Conservation (phyloP, 2,113 vertebrate species). For the Pseudorectes ferrugineus region DNA sequence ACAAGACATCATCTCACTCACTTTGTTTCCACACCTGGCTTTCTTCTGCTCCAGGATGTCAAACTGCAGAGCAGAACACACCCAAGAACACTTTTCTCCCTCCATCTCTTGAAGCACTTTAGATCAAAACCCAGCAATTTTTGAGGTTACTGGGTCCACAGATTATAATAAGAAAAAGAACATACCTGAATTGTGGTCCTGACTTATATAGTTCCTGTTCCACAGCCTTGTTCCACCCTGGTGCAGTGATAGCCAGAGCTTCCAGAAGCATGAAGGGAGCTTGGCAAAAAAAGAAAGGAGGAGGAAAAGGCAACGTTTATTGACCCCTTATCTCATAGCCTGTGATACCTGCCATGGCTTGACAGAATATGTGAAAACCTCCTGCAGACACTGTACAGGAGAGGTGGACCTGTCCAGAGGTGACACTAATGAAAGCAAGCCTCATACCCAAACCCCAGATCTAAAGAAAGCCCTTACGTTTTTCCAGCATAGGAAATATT, state of each 20-base stretch:
- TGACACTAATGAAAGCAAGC: background rate
- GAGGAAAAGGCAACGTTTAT: background rate
- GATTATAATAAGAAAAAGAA: background rate
- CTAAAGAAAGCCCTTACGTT: background rate
- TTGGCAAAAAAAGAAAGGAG: background rate
- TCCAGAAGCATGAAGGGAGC: background rate
- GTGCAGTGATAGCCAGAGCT: background rate
- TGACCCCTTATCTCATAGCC: background rate
- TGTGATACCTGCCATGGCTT: background rate
- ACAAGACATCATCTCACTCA: background rate
- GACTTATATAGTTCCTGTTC: background rate
- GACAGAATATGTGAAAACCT: background rate
- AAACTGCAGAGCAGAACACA: background rate
- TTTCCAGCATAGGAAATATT: background rate
- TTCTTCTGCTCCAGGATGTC: slow-evolving; percentile 12
- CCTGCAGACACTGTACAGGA: background rate
- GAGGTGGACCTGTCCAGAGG: background rate
- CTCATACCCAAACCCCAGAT: background rate
- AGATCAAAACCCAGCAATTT: background rate
- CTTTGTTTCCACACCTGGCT: slow-evolving; percentile 34
- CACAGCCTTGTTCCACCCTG: background rate
- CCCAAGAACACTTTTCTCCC: background rate
- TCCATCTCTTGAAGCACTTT: background rate
- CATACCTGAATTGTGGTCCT: background rate
- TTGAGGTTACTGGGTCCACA: background rate